Conservation (phyloP, 2,113 vertebrate genomes). For the Antechinus flavipes region DNA sequence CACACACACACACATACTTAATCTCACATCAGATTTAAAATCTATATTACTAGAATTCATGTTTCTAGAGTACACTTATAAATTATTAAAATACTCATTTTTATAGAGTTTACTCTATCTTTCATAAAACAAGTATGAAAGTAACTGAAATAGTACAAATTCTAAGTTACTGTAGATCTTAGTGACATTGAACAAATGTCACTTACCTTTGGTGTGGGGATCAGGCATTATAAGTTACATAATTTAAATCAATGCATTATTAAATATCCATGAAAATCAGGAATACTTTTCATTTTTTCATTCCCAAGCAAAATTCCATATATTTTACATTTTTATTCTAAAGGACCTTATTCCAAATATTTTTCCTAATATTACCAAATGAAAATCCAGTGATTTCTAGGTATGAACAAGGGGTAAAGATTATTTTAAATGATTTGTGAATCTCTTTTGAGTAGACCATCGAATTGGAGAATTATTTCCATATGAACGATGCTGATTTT, state of each 20-base stretch:
- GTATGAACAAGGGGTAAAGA: not conserved
- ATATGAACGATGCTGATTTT: slow-evolving; percentile 35
- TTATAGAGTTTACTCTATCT: not conserved
- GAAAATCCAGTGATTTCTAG: slow-evolving; percentile 9
- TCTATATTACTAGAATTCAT: not conserved
- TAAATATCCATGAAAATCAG: not conserved
- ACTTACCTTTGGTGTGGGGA: not conserved
- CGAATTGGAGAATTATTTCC: slow-evolving; percentile 38
- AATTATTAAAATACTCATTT: not conserved
- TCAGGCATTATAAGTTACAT: not conserved
- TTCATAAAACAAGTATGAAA: not conserved
- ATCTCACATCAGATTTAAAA: not conserved
- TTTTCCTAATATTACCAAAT: not conserved
- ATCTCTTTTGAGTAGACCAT: slow-evolving; percentile 27
- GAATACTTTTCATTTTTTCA: not conserved
- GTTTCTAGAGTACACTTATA: not conserved
- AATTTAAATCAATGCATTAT: not conserved
- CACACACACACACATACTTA: not conserved
- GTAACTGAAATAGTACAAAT: not conserved
- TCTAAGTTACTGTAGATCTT: not conserved
- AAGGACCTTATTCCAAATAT: slow-evolving; percentile 17
- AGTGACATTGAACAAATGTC: not conserved
- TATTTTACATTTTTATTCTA: slow-evolving; percentile 16
- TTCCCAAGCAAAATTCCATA: not conserved
- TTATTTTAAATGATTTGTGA: slow-evolving; percentile 44